Base-by-base conservation (phyloP, 30 jellyfish, hydroid and myxozoan species). In the Hydra vulgaris region DNA sequence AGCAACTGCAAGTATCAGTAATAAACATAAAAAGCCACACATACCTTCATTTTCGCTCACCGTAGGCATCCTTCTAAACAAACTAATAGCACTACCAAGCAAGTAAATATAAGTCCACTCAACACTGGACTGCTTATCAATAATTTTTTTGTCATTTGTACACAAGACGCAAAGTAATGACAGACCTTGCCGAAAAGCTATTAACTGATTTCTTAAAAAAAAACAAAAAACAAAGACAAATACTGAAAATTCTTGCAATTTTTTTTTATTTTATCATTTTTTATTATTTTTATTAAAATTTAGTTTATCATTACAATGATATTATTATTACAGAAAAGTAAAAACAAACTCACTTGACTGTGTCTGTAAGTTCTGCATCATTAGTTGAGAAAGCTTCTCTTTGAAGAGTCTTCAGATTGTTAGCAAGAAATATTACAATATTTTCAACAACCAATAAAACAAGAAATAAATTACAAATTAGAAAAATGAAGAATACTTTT, bases 171-270 rank as follows among this genome's bases (percentile, higher is more conserved):
- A 78, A 74, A 88, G 78, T 27, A 88, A 85, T 26, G 96, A 78
- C 90, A 88, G 84, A 21, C 94, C 96, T 56, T 88, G 94, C 56
- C 96, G 92, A n/a, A 88, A 66, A 61, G 88, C 54, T 54, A 79
- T 81, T 26, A 88, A 81, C 26, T 81, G 66, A 69, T 88, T 77
- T 75, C 96, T 88, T 70, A 18, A 68, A 75, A 21, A 7, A 53
- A 25, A 70, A 55, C 74, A 73, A 23, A 40, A 40, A 40, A 40
- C 61, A 5, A 40, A 40, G 12, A 40, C 61, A 40, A 40, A 40
- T 12, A 40, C n/a, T n/a, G n/a, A 40, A 40, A 40, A 40, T 12
- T 3, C 12, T 40, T 3, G 12, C 61, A 40, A 40, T 3, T 40
- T 3, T n/a, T n/a, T n/a, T n/a, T n/a, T n/a, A n/a, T n/a, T n/a